These are phyloP conservation scores for Pandemis corylana DNA, from an alignment of 2,888 invertebrate species.

Conservation along the genomic window DNA sequence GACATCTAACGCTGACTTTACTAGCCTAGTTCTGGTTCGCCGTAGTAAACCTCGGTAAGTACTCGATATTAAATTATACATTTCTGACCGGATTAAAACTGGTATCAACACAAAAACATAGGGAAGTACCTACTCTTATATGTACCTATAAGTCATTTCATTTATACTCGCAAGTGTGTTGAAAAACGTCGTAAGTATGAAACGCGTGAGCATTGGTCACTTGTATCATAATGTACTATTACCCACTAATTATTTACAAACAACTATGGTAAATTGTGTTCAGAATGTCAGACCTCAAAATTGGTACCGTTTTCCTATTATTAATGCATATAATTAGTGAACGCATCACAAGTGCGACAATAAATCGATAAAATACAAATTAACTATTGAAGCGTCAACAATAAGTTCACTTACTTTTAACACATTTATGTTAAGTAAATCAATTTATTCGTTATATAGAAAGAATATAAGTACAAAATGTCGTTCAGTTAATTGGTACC, in stretches of 20 bases:
- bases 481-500: constrained; percentile 61
- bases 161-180: too few relatives aligned
- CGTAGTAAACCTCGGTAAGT: too few relatives aligned
- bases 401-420: constrained; percentile 52
- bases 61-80: too few relatives aligned
- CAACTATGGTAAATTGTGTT: background rate
- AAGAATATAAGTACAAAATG: constrained; percentile 76
- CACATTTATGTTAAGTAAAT: constrained; percentile 49
- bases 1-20: too few relatives aligned
- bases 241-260: constrained; percentile 11
- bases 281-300: constrained; percentile 16
- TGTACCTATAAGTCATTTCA: too few relatives aligned
- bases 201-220: too few relatives aligned
- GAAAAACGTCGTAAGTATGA: too few relatives aligned
- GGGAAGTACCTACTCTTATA: too few relatives aligned
- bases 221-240: too few relatives aligned
- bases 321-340: constrained; percentile 5
- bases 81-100: too few relatives aligned
- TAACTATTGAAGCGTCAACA: constrained; percentile 48
- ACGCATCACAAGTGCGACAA: constrained; percentile 20
- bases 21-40: too few relatives aligned
- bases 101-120: too few relatives aligned
- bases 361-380: constrained; percentile 25
- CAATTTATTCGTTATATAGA: constrained; percentile 52
- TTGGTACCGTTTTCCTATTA: constrained; percentile 29